These are phyloP conservation scores for Aethina tumida DNA, from an alignment of 1,140 invertebrate genomes.

Conservation along the genomic window DNA sequence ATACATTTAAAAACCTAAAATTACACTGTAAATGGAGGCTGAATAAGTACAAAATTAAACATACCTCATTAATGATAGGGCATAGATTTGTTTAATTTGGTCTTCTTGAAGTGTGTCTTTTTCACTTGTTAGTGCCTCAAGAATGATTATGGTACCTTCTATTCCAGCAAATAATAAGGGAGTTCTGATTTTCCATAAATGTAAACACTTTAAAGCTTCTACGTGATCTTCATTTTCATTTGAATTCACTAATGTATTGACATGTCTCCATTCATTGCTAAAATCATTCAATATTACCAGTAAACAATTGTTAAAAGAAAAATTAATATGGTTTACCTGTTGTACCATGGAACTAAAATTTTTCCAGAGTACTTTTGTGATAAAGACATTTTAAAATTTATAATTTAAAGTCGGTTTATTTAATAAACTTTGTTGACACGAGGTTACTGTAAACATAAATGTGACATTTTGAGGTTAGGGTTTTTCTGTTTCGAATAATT, in stretches of 20 bases:
- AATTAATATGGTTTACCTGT: constrained; percentile 20
- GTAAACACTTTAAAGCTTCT: constrained; percentile 42
- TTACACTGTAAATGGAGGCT: constrained; percentile 1
- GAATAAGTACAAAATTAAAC: constrained; percentile 5
- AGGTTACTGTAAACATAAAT: too few species aligned
- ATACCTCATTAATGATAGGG: constrained; percentile 25
- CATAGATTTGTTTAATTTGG: constrained; percentile 18
- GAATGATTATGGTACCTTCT: constrained; percentile 52
- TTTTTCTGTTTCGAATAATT: too few species aligned
- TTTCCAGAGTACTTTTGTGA: constrained; percentile 28
- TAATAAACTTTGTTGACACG: too few species aligned
- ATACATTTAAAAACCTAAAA: constrained; percentile 30
- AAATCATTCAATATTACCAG: constrained; percentile 9
- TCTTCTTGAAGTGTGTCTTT: constrained; percentile 12
- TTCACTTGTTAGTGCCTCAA: constrained; percentile 40
- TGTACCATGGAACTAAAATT: constrained; percentile 30
- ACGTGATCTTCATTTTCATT: constrained; percentile 32
- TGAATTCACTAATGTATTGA: constrained; percentile 45
- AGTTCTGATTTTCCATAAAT: constrained; percentile 52
- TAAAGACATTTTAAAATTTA: constrained; percentile 23
- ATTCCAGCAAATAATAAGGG: constrained; percentile 55
- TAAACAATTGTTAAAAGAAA: constrained; percentile 6
- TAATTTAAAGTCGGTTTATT: too few species aligned
- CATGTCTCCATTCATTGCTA: constrained; percentile 45
- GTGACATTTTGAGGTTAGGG: too few species aligned